Percentiles rank a stretch among this genome's conserved stretches.
phyloP scores from a whole-genome alignment of 1,140 invertebrate genomes.

The Pentalonia nigronervosa region DNA sequence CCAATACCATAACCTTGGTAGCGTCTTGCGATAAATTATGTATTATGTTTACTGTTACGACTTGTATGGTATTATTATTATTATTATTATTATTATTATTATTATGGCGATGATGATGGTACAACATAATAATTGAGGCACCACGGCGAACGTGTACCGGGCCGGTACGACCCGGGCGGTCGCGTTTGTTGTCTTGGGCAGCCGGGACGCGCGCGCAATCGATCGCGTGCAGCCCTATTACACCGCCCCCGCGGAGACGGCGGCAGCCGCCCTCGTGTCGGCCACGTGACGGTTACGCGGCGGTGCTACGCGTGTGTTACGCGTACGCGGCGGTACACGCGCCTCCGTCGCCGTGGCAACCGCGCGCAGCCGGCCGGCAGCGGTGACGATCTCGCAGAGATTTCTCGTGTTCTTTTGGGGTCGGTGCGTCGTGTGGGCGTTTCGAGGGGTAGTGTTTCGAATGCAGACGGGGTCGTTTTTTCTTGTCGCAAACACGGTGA shows the following conservation, averaged over 20 bases:
- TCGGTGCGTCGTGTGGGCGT: neutral
- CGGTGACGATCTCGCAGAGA: neutral
- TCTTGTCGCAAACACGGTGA: neutral
- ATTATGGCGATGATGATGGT: no score
- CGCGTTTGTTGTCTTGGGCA: neutral
- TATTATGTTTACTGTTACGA: neutral
- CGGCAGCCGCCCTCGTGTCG: constrained; percentile 29
- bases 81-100: no score
- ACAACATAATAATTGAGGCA: neutral
- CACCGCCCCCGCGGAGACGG: neutral
- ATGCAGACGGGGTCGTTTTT: neutral
- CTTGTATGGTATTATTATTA: no score
- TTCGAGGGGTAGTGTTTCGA: neutral
- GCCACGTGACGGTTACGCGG: constrained; percentile 44
- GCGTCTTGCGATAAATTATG: neutral
- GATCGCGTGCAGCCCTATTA: constrained; percentile 34
- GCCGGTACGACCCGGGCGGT: neutral
- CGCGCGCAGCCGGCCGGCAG: neutral
- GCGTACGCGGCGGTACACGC: neutral
- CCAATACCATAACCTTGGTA: neutral
- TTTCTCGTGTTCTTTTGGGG: constrained; percentile 11
- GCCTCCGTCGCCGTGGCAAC: constrained; percentile 21
- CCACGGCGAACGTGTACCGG: neutral
- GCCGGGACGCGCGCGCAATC: constrained; percentile 43
- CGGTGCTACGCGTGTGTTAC: neutral